Evolutionary conservation across 2,888 invertebrate species (phyloP), one percentile per base, ranked within the genome.

Genomic region (Cyclophora albipunctata): DNA sequence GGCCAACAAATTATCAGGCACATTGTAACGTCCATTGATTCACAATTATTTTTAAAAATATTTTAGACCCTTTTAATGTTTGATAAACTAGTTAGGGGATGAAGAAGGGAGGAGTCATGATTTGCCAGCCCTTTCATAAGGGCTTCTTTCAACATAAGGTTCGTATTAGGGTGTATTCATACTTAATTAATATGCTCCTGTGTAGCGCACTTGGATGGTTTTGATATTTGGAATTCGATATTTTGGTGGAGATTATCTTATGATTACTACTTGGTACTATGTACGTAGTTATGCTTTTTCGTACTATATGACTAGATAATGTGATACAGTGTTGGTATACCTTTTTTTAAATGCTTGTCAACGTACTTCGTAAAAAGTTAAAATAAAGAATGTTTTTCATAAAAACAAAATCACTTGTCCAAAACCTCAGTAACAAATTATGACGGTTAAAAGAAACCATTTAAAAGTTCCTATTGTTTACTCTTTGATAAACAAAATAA

Each of bases 11-110:
- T 84, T 78, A 77, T 71, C 75, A 52, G 69, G 83, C 85, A 86
- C 86, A 82, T 79, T 76, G 80, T 86, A 84, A 87, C 86, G 85
- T 83, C 74, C 77, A 82, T 78, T 78, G 77, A 78, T 81, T 78
- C 78, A 78, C 80, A 78, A 84, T 84, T 81, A 79, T 74, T 73
- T 71, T 68, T 75, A 71, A 67, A 67, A 74, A 74, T 74, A 73
- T 74, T 71, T 69, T 66, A 53, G 42, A 69, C 69, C 74, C 79
- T 79, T 79, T 77, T 80, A 75, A 83, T 79, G 78, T 79, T 80
- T 77, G 72, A 80, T 75, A 81, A 81, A 81, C 81, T 76, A 75
- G 84, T 84, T 79, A 62, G 62, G 59, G 58, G 62, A 62, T 67
- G 59, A 65, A 35, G 51, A 47, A 60, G 76, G 84, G 87, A 86